phyloP scores from a whole-genome alignment of 92 coral and sea anemone genomes.

The Muricea muricata region DNA sequence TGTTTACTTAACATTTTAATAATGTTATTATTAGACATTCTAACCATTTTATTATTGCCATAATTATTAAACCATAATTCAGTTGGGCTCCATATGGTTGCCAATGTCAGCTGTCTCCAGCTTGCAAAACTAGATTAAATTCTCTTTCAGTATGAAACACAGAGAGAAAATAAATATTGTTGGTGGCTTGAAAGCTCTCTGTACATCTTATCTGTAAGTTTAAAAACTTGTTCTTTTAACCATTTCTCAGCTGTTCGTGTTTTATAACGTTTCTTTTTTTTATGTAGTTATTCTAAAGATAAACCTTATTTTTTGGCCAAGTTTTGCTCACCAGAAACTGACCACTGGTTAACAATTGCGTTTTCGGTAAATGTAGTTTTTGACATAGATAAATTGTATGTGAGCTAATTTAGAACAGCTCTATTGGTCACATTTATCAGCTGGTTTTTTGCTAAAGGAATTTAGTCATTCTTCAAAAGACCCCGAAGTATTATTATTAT shows the following conservation, averaged over 20 bases:
- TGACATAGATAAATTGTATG: no score
- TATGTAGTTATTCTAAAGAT: not conserved
- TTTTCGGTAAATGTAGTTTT: slow-evolving; percentile 62
- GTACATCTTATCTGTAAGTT: slow-evolving; percentile 79
- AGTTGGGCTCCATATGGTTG: no score
- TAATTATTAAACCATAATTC: no score
- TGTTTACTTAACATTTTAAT: not conserved
- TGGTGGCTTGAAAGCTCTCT: slow-evolving; percentile 69
- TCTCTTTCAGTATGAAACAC: slow-evolving; percentile 18
- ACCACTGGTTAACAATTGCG: slow-evolving; percentile 57
- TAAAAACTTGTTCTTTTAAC: not conserved
- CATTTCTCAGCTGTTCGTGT: not conserved
- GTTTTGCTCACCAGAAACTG: slow-evolving; percentile 60
- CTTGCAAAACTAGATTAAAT: not conserved
- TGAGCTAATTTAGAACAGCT: no score
- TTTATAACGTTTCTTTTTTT: not conserved
- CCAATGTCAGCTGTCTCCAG: no score
- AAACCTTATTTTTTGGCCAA: slow-evolving; percentile 82
- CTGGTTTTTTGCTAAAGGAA: no score
- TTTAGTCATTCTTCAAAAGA: no score
- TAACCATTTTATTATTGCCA: no score
- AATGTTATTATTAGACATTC: no score
- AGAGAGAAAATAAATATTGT: slow-evolving; percentile 42
- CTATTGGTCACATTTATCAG: no score
- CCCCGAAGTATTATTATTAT: no score